Conservation (phyloP, 2,113 vertebrate genomes). For the Cygnus buccinator region DNA sequence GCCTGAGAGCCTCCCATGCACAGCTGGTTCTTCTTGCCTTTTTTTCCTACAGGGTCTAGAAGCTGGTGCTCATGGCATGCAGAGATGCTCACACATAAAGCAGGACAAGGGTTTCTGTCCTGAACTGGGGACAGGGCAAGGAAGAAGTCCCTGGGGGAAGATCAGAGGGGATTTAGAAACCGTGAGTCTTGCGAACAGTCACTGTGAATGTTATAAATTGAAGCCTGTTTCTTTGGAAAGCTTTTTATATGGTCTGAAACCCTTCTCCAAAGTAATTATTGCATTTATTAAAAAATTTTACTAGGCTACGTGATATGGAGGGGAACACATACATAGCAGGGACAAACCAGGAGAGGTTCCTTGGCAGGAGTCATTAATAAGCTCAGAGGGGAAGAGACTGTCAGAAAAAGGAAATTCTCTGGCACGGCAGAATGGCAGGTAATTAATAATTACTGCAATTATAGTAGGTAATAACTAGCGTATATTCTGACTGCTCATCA, state of each 20-base stretch:
- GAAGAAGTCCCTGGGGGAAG: background rate
- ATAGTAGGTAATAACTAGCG: background rate
- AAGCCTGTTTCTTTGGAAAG: background rate
- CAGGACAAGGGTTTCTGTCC: background rate
- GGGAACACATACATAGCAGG: background rate
- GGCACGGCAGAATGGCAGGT: background rate
- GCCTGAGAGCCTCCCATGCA: background rate
- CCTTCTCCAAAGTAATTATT: background rate
- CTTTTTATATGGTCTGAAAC: background rate
- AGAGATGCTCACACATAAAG: background rate
- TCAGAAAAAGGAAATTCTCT: conserved; percentile 61
- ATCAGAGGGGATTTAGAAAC: background rate
- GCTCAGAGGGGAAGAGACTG: conserved; percentile 11
- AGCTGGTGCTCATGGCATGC: background rate
- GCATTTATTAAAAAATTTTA: background rate
- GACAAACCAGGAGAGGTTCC: background rate
- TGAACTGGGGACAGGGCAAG: background rate
- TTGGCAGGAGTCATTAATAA: conserved; percentile 29
- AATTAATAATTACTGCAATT: conserved; percentile 58
- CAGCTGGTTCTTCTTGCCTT: background rate
- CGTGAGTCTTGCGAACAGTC: background rate
- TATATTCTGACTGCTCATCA: conserved; percentile 10
- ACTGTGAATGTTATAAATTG: background rate
- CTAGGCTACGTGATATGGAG: background rate
- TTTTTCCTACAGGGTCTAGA: background rate